Evolutionary conservation across 2,113 vertebrate species (phyloP).

Genomic region (Ptyas mucosa): DNA sequence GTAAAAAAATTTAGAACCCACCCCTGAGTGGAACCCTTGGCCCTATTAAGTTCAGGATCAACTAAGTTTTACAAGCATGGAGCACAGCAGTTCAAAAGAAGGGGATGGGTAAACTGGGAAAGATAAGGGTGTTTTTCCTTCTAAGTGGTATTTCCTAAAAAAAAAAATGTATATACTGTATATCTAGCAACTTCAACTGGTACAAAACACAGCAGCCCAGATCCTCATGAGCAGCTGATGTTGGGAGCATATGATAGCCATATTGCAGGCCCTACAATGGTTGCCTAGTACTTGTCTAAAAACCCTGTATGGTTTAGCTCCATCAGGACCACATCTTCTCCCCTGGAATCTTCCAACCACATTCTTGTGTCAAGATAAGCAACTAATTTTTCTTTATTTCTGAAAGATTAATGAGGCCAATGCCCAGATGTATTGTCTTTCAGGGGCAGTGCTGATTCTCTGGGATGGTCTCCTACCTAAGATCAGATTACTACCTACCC

Average conservation of each 20-base stretch:
- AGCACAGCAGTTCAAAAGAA: neutral
- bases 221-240: neutral
- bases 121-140: neutral
- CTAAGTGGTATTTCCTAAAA: neutral
- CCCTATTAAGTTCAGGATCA: neutral
- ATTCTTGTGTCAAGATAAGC: neutral
- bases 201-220: neutral
- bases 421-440: neutral
- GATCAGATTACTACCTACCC: neutral
- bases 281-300: neutral
- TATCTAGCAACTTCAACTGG: neutral
- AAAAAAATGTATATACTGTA: neutral
- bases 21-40: neutral
- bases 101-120: neutral
- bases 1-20: no score
- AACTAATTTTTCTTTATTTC: neutral
- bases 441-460: neutral
- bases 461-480: neutral
- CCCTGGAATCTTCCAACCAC: neutral
- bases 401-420: neutral
- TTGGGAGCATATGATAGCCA: neutral
- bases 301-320: neutral
- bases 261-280: neutral
- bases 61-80: neutral
- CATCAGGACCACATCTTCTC: neutral